Evolutionary conservation across 1,140 invertebrate genomes (phyloP).

Genomic region (Frieseomelitta varia): DNA sequence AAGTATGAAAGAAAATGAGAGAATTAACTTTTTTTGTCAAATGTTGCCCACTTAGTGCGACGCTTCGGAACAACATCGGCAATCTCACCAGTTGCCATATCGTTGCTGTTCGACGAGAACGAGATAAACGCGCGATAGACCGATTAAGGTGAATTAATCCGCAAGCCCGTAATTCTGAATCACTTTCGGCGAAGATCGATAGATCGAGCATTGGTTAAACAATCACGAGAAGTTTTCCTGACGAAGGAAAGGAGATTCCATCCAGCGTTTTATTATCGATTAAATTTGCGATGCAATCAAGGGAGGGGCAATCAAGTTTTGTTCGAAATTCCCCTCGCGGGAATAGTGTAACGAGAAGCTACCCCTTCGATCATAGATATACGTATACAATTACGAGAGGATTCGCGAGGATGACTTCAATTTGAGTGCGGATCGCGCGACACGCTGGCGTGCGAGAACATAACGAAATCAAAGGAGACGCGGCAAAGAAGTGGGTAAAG

Average conservation of each 20-base stretch:
- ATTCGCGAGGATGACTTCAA: background rate
- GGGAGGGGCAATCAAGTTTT: background rate
- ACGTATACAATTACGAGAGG: conserved; percentile 36
- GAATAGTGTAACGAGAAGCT: background rate
- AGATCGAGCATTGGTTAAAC: background rate
- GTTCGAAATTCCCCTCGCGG: background rate
- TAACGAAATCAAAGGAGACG: conserved; percentile 33
- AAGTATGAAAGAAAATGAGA: too few species aligned
- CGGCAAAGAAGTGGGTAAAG: conserved; percentile 54
- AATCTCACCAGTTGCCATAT: background rate
- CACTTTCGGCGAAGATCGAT: background rate
- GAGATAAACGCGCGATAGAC: background rate
- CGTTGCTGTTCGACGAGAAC: background rate
- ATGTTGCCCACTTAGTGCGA: background rate
- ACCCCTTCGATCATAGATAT: too few species aligned
- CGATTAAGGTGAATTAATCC: conserved; percentile 1
- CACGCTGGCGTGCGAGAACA: conserved; percentile 13
- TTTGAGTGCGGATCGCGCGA: conserved; percentile 8
- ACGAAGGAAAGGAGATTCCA: background rate
- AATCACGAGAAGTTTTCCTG: background rate
- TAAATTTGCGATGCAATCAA: background rate
- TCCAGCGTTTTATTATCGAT: too few species aligned
- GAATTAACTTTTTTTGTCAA: too few species aligned
- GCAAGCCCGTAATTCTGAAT: background rate
- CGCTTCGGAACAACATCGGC: background rate